Evolutionary conservation across 2,888 invertebrate species (phyloP).

Genomic region (Drosophila macrospina): DNA sequence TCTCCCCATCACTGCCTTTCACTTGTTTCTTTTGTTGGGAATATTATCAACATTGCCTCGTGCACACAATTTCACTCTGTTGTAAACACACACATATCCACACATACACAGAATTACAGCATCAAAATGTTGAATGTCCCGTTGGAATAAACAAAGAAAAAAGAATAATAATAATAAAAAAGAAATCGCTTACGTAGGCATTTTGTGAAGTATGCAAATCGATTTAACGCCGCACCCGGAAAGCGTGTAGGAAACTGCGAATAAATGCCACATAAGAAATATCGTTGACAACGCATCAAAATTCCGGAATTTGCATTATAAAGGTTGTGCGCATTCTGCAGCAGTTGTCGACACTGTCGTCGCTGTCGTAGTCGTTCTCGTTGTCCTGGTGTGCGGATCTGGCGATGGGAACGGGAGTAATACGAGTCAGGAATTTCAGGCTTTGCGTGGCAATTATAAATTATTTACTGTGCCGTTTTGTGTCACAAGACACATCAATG

Average conservation of each 20-base stretch:
- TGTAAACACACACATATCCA: constrained; percentile 10
- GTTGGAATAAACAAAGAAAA: constrained; percentile 47
- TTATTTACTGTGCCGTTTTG: constrained; percentile 59
- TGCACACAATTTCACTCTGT: constrained; percentile 25
- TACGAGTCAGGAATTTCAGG: not conserved
- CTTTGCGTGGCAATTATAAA: constrained; percentile 68
- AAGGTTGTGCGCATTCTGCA: constrained; percentile 31
- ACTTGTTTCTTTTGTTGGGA: constrained; percentile 33
- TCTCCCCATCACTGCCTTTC: not conserved
- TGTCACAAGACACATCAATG: constrained; percentile 52
- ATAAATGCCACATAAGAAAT: constrained; percentile 54
- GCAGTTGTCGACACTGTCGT: not conserved
- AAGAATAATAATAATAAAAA: constrained; percentile 46
- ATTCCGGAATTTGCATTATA: constrained; percentile 66
- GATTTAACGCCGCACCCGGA: constrained; percentile 55
- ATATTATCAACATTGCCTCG: constrained; percentile 58
- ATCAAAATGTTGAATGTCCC: constrained; percentile 36
- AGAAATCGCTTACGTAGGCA: constrained; percentile 69
- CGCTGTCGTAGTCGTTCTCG: not conserved
- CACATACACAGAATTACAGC: constrained; percentile 5
- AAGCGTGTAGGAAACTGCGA: constrained; percentile 55
- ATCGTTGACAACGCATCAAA: constrained; percentile 65
- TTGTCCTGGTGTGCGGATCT: not conserved
- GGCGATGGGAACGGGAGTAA: not conserved
- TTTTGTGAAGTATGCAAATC: constrained; percentile 74